Evolutionary conservation across 2,113 vertebrate species (phyloP), one percentile per base, ranked within the genome.

Genomic region (Neofelis nebulosa): DNA sequence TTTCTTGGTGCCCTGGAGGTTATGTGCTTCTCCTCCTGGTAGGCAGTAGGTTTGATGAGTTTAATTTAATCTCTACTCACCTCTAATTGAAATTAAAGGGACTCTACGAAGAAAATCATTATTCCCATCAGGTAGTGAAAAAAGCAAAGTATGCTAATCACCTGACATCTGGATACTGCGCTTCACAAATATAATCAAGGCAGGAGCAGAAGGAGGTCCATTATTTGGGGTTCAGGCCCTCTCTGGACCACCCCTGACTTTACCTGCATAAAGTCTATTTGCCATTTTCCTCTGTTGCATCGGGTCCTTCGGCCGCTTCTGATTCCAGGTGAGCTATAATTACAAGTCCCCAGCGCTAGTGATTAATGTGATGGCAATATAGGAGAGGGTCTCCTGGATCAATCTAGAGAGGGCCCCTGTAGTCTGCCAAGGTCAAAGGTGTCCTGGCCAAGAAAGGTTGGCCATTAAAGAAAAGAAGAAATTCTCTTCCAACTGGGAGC

Each of bases 11-110:
- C 33, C 48, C 57, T n/a, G 33, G 81, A 76, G 41, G 19, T 21
- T 48, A 80, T 85, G 50, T 89, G 31, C 74, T 94, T 86, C 68
- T 71, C 25, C 36, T 38, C 27, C 18, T 61, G 83, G 65, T 36
- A 83, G 41, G 29, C 5, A 38, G 41, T 7, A 68, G 66, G 9
- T 69, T 96, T 50, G 71, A 85, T 33, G 13, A 52, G 11, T 86
- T 95, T 93, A 94, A 93, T 83, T 57, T 74, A 80, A 81, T 94
- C 41, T 95, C 33, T 76, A 68, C 7, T 87, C 57, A 68, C 23
- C 79, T 88, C 81, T 87, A 93, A 90, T 19, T 88, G 66, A 97
- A 95, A 25, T 74, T 61, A 92, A 94, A 94, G 23, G 19, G 55
- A 83, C 4, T 57, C 91, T 48, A 63, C n/a, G 88, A 82, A 91